Evolutionary conservation across 2,797 vertebrate genomes (phyloP).

Genomic region (Heliangelus exortis): DNA sequence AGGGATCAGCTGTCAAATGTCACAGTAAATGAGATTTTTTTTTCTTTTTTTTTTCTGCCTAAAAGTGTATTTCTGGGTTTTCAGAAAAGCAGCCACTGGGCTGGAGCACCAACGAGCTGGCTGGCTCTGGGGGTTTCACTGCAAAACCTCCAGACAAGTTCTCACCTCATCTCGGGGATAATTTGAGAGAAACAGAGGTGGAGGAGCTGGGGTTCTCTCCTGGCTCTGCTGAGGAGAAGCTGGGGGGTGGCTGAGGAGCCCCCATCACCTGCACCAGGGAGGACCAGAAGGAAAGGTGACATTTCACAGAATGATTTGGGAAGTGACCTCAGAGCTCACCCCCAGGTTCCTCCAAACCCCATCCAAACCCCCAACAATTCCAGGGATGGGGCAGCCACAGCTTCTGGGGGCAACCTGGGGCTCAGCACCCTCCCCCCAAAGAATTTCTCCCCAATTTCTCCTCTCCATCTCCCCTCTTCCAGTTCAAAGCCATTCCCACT

Average conservation of each 20-base stretch:
- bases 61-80: neutral
- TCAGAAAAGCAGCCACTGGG: neutral
- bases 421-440: no score
- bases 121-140: neutral
- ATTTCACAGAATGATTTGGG: neutral
- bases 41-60: neutral
- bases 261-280: neutral
- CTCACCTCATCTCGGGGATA: fast-evolving
- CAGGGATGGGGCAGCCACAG: no score
- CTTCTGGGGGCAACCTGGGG: no score
- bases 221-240: neutral
- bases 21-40: neutral
- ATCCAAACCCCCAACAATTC: no score
- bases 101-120: neutral
- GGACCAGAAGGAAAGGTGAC: neutral
- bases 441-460: no score
- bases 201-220: fast-evolving
- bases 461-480: no score
- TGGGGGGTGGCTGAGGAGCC: neutral
- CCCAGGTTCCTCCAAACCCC: no score
- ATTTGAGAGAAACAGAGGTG: neutral
- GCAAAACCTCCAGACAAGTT: neutral
- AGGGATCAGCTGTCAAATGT: neutral
- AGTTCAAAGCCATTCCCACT: no score
- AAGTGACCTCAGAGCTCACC: no score